Percentiles rank a stretch among this genome's conserved stretches.
Evolutionary conservation across 1,140 invertebrate genomes (phyloP).

Genomic region (Vanessa atalanta): DNA sequence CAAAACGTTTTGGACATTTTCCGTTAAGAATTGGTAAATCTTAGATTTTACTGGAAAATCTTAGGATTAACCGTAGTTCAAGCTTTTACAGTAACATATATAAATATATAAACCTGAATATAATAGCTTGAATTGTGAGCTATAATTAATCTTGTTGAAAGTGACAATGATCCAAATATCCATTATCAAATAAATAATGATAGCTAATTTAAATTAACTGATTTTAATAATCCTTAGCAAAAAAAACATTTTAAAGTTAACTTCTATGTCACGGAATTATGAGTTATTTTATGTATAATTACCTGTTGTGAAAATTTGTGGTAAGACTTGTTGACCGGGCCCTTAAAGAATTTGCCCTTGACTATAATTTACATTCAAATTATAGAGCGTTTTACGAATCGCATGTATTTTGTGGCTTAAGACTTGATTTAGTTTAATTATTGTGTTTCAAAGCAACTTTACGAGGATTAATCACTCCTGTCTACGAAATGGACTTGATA

Average conservation of each 20-base stretch:
- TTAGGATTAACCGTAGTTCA: no score
- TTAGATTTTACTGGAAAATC: no score
- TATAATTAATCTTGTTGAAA: no score
- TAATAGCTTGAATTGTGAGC: no score
- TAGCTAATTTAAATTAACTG: no score
- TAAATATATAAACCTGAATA: no score
- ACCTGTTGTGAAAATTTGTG: slow-evolving; percentile 18
- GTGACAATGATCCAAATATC: no score
- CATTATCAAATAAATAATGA: no score
- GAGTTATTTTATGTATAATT: slow-evolving; percentile 19
- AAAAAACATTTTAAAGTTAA: slow-evolving; percentile 31
- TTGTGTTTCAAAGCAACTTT: slow-evolving; percentile 16
- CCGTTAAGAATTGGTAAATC: no score
- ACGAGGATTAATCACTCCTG: background rate
- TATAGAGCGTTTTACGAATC: slow-evolving; percentile 34
- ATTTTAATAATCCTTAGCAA: no score
- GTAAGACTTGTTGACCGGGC: slow-evolving; percentile 19
- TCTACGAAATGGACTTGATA: background rate
- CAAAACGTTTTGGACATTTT: no score
- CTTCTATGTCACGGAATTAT: slow-evolving; percentile 23
- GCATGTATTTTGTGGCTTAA: slow-evolving; percentile 35
- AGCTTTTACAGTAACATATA: no score
- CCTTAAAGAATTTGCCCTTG: slow-evolving; percentile 36
- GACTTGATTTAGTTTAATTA: slow-evolving; percentile 29
- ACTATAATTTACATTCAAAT: slow-evolving; percentile 37